Base-by-base conservation (phyloP, 2,888 invertebrate genomes). In the Meiosimyza platycephala region DNA sequence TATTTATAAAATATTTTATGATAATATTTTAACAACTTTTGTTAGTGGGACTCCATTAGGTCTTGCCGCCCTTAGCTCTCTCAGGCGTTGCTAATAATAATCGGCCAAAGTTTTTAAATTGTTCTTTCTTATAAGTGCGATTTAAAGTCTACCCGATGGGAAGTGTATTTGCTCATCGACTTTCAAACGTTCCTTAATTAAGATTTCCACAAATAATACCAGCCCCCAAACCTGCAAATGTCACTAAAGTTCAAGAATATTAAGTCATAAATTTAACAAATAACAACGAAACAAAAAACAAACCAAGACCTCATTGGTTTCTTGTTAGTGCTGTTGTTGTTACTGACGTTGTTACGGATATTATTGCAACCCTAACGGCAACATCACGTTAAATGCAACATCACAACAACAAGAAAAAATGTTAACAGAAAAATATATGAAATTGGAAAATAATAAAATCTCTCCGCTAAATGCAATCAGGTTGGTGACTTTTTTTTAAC, bases 391-490 rank as follows among this genome's bases (percentile, higher is more conserved):
- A 28, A 65, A 62, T 65, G 65, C 52, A 57, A 69, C 59, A 69
- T 22, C 59, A 60, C 50, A 62, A 69, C 50, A 62, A 69, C 50
- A 60, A 50, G 1, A 47, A 57, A 18, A 60, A 60, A 33, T 16
- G 16, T 7, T 18, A 3, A 63, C 63, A 63, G 9, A 48, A 16
- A 47, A 63, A 63, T 50, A 50, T n/a, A 50, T 51, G 15, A 12
- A 64, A 64, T 51, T 12, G 16, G 9, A 63, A 63, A 7, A 40
- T 13, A 18, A 33, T 52, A 66, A 72, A 71, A 71, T 57, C 65
- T 47, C 55, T 51, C 18, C 51, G 28, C 65, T 72, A 60, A 72
- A 72, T 66, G 66, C 72, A 72, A 72, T 72, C 57, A 71, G 65
- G 57, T 55, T 57, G 18, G 52, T 50, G 47, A 57, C 55, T 65